Evolutionary conservation across 2,888 invertebrate genomes (phyloP).

Genomic region (Pandemis corylana): DNA sequence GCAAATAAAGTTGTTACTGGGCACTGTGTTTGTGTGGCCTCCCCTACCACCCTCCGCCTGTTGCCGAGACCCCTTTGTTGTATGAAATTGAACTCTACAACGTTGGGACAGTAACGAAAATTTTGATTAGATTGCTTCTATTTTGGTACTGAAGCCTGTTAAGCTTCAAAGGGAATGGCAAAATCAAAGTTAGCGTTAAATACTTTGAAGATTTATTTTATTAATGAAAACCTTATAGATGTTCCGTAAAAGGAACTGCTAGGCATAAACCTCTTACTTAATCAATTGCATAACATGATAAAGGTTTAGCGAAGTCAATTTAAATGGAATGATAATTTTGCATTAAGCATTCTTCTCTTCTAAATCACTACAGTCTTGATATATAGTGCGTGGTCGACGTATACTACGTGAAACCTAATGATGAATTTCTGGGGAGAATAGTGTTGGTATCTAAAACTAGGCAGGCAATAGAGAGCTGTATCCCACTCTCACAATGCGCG

Average conservation of each 20-base stretch:
- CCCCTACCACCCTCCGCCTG: slow-evolving; percentile 39
- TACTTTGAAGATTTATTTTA: not conserved
- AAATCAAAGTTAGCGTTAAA: not conserved
- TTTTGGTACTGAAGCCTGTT: slow-evolving; percentile 4
- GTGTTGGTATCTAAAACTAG: too few relatives aligned
- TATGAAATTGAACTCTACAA: not conserved
- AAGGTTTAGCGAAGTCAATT: too few relatives aligned
- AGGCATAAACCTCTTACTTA: not conserved
- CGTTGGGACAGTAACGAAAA: not conserved
- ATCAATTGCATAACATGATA: too few relatives aligned
- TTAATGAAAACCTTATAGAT: slow-evolving; percentile 1
- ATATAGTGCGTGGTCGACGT: too few relatives aligned
- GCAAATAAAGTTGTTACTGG: slow-evolving; percentile 32
- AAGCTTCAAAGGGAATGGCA: slow-evolving; percentile 10
- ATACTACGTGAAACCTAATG: too few relatives aligned
- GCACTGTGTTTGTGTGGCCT: slow-evolving; percentile 28
- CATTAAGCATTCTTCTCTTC: not conserved
- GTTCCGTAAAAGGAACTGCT: not conserved
- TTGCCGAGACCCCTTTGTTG: slow-evolving; percentile 38
- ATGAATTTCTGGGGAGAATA: too few relatives aligned
- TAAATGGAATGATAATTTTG: not conserved
- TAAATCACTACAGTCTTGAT: too few relatives aligned
- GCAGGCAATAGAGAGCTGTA: too few relatives aligned
- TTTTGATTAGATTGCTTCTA: not conserved
- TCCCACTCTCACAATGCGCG: too few relatives aligned